Evolutionary conservation across 1,140 invertebrate species (phyloP), one percentile per base, ranked within the genome.

Genomic region (Lepidostoma basale): DNA sequence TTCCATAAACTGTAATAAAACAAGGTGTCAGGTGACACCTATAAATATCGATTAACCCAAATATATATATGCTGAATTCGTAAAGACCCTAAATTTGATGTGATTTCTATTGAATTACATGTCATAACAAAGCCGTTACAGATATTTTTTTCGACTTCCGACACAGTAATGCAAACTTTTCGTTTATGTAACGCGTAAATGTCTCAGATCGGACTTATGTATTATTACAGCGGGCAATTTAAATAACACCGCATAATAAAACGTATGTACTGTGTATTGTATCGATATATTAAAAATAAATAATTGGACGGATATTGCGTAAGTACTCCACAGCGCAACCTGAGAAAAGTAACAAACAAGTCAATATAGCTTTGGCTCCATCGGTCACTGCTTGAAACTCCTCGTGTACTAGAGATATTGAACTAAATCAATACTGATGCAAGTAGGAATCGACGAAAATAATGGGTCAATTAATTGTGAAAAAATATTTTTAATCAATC

Each of bases 71-170:
- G 44, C 22, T 49, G 45, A n/a, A 49, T 23, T 49, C 22, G 22
- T 23, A 23, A 22, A 23, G 45, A 49, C 22, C 18, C 25, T 49
- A 22, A 49, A 49, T 49, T 23, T 12, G 45, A 49, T 23, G 25
- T 49, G 45, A 49, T 49, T 49, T 49, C 45, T 49, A 49, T 49
- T 49, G n/a, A 49, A 49, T 23, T 49, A 23, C 45, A 22, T 49
- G 45, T 49, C 45, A 49, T 49, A 49, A 49, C 45, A 49, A 18
- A n/a, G 4, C 45, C 25, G 45, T 49, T 49, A 49, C 45, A 49
- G 45, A 49, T 49, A 47, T 49, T 49, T 49, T 49, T 49, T 49
- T 49, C 18, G 20, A 49, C 45, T 49, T 49, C 45, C 45, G 45
- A 49, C 45, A 22, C 5, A 5, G 14, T 23, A 49, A 18, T 23